A percentile compares a stretch with the other conserved stretches of the same genome.
These are phyloP conservation scores for Caretta caretta DNA, from an alignment of 2,113 vertebrate species.

Conservation along the genomic window DNA sequence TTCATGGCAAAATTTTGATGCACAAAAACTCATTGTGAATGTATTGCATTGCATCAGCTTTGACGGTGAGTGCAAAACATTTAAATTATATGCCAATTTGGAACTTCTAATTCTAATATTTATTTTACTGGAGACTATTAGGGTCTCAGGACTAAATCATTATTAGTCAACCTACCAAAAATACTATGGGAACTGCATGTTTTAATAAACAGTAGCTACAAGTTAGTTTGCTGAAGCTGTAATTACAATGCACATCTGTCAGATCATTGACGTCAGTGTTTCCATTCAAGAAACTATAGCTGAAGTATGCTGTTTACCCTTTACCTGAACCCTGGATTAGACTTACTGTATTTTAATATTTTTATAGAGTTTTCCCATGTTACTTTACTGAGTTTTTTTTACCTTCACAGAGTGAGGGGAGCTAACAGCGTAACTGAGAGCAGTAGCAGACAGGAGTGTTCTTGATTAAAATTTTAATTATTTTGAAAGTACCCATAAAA, in stretches of 20 bases:
- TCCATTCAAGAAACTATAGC: not conserved
- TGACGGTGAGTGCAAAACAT: not conserved
- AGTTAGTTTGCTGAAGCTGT: not conserved
- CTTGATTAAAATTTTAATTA: not conserved
- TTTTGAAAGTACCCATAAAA: not conserved
- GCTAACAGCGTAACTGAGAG: not conserved
- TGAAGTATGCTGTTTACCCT: not conserved
- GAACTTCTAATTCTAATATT: not conserved
- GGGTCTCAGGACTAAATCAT: not conserved
- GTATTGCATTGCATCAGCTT: not conserved
- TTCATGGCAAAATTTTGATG: not conserved
- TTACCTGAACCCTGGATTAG: not conserved
- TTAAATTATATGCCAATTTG: not conserved
- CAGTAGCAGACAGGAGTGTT: not conserved
- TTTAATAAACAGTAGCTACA: not conserved
- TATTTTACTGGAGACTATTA: not conserved
- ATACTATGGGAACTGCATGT: not conserved
- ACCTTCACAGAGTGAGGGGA: not conserved
- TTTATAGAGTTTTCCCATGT: not conserved
- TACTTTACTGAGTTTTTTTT: not conserved
- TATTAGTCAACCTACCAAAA: not conserved
- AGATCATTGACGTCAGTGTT: not conserved
- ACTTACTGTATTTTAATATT: not conserved
- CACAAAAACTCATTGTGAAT: not conserved
- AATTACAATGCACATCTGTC: not conserved